Evolutionary conservation across 2,888 invertebrate species (phyloP).

Genomic region (Acronicta psi): DNA sequence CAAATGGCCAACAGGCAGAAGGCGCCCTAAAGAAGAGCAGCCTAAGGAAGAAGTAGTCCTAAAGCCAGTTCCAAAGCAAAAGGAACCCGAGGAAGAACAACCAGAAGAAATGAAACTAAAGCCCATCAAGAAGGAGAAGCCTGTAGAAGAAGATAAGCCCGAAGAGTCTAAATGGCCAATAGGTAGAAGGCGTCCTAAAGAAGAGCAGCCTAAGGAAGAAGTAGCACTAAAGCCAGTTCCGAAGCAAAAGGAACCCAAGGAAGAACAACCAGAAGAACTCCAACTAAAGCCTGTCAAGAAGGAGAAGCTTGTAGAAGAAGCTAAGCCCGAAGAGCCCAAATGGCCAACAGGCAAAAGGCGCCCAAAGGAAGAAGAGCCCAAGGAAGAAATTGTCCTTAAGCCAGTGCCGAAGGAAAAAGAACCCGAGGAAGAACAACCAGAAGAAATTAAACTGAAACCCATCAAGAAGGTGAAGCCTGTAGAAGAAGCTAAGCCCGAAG

Average conservation of each 20-base stretch:
- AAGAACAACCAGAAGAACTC: background rate
- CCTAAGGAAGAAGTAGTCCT: conserved; percentile 1
- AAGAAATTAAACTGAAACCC: background rate
- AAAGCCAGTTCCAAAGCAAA: background rate
- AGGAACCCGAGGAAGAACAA: conserved; percentile 67
- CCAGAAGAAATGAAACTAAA: conserved; percentile 72
- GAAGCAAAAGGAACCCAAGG: background rate
- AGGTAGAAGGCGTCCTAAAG: conserved; percentile 56
- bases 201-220: conserved; percentile 69
- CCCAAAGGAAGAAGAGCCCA: background rate
- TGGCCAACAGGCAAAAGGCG: background rate
- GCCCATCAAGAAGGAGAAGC: conserved; percentile 27
- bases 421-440: background rate
- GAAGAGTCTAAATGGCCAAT: conserved; percentile 64
- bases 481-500: background rate
- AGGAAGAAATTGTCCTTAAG: background rate
- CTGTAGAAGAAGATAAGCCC: conserved; percentile 73
- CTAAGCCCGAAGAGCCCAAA: background rate
- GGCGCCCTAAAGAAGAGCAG: conserved; percentile 10
- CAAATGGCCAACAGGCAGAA: conserved; percentile 5
- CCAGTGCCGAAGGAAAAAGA: background rate
- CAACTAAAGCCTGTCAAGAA: background rate
- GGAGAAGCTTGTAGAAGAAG: background rate
- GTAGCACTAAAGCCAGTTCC: background rate
- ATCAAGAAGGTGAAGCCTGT: background rate